Evolutionary conservation across 2,113 vertebrate species (phyloP).

Genomic region (Podilymbus podiceps): DNA sequence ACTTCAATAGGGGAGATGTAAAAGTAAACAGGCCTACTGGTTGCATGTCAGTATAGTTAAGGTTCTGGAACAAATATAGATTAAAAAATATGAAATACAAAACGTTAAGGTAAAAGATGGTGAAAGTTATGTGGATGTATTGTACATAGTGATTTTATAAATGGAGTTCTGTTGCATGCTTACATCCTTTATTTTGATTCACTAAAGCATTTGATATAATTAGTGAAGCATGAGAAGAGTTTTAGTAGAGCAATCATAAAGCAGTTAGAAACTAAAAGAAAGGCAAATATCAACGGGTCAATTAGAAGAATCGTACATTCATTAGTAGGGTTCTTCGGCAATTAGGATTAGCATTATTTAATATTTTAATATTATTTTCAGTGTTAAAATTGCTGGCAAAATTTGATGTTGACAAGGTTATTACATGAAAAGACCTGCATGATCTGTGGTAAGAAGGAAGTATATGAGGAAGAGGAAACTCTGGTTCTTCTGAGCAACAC

Average conservation of each 20-base stretch:
- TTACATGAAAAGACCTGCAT: neutral
- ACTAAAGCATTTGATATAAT: neutral
- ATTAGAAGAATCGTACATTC: neutral
- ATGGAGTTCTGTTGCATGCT: neutral
- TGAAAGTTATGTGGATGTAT: neutral
- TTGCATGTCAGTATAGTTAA: neutral
- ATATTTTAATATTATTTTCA: neutral
- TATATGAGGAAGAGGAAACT: neutral
- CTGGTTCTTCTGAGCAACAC: neutral
- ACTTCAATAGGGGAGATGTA: neutral
- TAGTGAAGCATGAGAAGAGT: neutral
- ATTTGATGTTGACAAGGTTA: neutral
- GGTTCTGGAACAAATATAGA: neutral
- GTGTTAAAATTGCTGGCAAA: neutral
- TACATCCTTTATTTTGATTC: neutral
- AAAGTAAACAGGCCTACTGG: neutral
- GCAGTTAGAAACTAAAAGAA: neutral
- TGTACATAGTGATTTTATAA: neutral
- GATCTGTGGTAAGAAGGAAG: neutral
- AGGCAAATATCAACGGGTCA: neutral
- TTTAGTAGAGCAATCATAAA: neutral
- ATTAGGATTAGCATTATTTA: neutral
- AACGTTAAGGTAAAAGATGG: neutral
- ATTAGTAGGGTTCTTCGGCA: neutral
- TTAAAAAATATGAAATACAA: neutral